Evolutionary conservation across 2,797 vertebrate genomes (phyloP).

Genomic region (Hapalemur alaotrensis): DNA sequence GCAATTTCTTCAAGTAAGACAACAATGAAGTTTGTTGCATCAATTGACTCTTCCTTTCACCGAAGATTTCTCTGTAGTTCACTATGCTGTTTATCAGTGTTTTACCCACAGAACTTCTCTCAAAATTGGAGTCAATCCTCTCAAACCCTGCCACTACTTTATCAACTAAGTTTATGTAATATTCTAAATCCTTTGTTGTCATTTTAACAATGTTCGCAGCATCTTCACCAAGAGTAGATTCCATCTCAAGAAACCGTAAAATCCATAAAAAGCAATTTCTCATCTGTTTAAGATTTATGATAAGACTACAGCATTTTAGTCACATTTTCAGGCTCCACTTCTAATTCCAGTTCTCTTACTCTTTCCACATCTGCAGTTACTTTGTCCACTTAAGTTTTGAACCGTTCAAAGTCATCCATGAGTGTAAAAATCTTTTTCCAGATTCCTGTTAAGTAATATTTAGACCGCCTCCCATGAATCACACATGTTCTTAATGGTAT

Average conservation of each 20-base stretch:
- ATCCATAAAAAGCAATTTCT: background rate
- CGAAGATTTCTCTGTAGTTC: background rate
- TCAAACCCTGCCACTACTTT: background rate
- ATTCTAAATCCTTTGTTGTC: background rate
- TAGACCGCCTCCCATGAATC: background rate
- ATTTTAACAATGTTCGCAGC: background rate
- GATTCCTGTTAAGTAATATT: background rate
- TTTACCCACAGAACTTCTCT: background rate
- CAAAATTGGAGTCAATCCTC: background rate
- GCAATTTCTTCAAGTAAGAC: background rate
- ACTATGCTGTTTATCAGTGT: background rate
- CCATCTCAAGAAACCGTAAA: background rate
- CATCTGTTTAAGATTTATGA: background rate
- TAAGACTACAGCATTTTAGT: background rate
- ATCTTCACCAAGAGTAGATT: background rate
- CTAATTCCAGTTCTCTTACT: background rate
- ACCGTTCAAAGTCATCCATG: background rate
- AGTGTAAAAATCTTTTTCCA: background rate
- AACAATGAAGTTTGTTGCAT: background rate
- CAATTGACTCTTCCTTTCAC: background rate
- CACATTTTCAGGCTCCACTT: background rate
- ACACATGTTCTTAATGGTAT: background rate
- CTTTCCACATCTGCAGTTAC: background rate
- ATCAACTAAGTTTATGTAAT: background rate
- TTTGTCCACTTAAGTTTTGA: background rate